Conservation (phyloP, 2,797 vertebrate species). For the Onychomys arenicola region DNA sequence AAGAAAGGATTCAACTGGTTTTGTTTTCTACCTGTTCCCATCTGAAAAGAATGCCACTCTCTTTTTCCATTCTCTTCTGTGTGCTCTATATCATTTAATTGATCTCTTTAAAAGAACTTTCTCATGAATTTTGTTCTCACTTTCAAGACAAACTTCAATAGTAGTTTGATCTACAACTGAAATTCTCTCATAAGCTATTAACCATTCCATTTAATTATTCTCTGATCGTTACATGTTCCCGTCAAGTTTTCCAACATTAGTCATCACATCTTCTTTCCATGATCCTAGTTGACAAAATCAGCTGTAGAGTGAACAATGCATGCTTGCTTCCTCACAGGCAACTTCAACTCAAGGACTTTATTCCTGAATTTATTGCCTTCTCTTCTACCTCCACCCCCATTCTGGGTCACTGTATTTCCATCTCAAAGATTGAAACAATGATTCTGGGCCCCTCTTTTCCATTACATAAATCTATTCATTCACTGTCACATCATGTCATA, state of each 20-base stretch:
- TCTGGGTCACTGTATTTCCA: neutral
- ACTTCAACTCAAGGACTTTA: neutral
- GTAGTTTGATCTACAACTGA: neutral
- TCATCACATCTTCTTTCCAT: neutral
- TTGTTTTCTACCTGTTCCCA: neutral
- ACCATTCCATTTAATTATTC: neutral
- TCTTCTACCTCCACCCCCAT: rapidly evolving
- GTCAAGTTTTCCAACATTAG: neutral
- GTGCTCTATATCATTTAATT: neutral
- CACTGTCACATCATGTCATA: neutral
- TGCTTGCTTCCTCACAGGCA: neutral
- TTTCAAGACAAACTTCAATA: neutral
- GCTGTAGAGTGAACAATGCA: neutral
- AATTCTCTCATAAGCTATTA: neutral
- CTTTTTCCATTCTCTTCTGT: neutral
- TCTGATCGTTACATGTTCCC: neutral
- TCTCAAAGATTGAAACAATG: neutral
- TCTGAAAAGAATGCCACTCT: neutral
- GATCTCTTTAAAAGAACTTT: slow-evolving; percentile 8
- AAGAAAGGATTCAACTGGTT: neutral
- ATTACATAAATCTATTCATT: neutral
- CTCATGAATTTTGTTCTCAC: neutral
- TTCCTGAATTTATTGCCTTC: neutral
- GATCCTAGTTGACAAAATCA: neutral
- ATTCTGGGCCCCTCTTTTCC: neutral